Evolutionary conservation across 2,888 invertebrate genomes (phyloP), one percentile per base, ranked within the genome.

Genomic region (Chesias legatella): DNA sequence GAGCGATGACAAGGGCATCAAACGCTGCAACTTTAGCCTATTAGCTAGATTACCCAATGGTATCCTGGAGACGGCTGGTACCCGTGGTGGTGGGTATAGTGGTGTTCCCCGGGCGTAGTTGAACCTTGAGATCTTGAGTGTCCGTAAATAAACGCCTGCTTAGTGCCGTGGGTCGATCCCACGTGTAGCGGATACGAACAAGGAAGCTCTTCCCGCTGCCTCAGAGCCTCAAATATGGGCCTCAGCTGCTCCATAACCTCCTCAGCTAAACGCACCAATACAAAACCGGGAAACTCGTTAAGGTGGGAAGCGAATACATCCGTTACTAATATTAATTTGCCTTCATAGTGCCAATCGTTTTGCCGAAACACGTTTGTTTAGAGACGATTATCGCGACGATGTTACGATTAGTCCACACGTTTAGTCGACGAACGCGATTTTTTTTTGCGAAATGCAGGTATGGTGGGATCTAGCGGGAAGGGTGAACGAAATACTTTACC

Each of bases 231-330:
- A 92, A 97, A 96, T 90, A 97, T 96, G 78, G 96, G 96, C 94
- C 94, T 95, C 93, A 97, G 92, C 91, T 96, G 95, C 90, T 93
- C 95, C 93, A 97, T 92, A 91, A 96, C 95, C 92, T 96, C 96
- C 91, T 96, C 95, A 89, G 96, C 96, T 96, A 90, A 75, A 86
- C 77, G 82, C 64, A 80, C 69, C 70, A 85, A 85, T 84, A 77
- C 70, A 83, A 83, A 86, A 81, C 73, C 81, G 78, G 78, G 79
- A 74, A 69, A 69, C 78, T 75, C 63, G 79, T 79, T 86, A 82
- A 69, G 76, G 73, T 69, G 58, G 64, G 63, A 69, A 68, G 62
- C 62, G 61, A 63, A 59, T 52, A 68, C 54, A 64, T 62, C 73
- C 66, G 48, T 67, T 53, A 68, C 57, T 72, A 57, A 59, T 49